Evolutionary conservation across 2,113 vertebrate genomes (phyloP).

Genomic region (Macquaria ambigua): DNA sequence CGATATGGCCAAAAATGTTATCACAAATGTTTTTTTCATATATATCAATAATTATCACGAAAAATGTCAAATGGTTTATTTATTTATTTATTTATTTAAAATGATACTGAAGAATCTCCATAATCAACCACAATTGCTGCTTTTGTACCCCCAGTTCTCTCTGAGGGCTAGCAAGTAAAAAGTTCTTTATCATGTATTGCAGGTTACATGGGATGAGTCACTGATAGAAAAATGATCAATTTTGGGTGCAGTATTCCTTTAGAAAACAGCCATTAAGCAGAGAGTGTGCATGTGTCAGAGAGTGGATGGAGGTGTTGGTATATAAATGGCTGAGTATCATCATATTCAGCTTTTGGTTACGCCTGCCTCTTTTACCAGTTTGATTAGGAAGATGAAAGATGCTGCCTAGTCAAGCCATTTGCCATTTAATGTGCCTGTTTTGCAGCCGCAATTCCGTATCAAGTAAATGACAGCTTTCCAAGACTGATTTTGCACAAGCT

Average conservation of each 20-base stretch:
- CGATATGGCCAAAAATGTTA: too few relatives aligned
- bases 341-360: constrained; percentile 54
- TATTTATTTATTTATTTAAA: neutral
- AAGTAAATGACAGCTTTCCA: constrained; percentile 64
- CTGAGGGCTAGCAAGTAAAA: neutral
- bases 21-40: too few relatives aligned
- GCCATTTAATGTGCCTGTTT: constrained; percentile 50
- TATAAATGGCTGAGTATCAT: constrained; percentile 32
- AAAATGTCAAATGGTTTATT: neutral
- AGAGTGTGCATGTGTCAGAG: neutral
- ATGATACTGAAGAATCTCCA: neutral
- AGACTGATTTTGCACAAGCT: constrained; percentile 55
- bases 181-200: neutral
- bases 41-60: too few relatives aligned
- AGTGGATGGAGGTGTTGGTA: neutral
- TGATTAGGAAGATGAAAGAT: constrained; percentile 67
- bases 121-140: neutral
- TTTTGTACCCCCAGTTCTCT: neutral
- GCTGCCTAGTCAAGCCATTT: constrained; percentile 53
- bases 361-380: constrained; percentile 46
- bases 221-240: neutral
- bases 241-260: neutral
- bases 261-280: neutral
- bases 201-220: neutral
- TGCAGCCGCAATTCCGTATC: constrained; percentile 49